phyloP scores from a whole-genome alignment of 2,113 vertebrate genomes.

The Percopsis transmontana region DNA sequence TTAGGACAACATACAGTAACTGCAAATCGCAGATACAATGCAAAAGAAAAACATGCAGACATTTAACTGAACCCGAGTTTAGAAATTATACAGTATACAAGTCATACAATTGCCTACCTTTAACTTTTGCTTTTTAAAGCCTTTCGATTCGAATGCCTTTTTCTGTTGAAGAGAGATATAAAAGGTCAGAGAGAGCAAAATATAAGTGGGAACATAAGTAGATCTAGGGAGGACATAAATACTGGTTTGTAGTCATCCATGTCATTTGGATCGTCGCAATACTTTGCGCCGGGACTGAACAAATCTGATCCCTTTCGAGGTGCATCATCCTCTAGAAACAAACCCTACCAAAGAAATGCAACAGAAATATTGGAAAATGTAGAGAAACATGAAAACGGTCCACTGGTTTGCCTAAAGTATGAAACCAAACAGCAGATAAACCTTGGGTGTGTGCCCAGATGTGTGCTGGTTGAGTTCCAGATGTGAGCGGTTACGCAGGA shows the following conservation, averaged over 20 bases:
- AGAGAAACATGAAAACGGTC: neutral
- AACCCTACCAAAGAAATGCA: slow-evolving; percentile 14
- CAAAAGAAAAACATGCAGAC: too few relatives aligned
- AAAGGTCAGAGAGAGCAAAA: neutral
- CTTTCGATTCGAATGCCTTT: slow-evolving; percentile 57
- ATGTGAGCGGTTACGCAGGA: neutral
- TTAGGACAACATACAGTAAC: too few relatives aligned
- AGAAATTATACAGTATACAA: too few relatives aligned
- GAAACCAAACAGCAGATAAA: slow-evolving; percentile 8
- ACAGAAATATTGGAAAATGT: neutral
- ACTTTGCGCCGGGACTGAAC: neutral
- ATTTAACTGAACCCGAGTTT: too few relatives aligned
- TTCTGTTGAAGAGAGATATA: slow-evolving; percentile 31
- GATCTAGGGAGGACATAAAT: neutral
- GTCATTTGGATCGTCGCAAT: slow-evolving; percentile 26
- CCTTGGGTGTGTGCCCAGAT: slow-evolving; percentile 6
- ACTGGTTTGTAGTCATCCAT: slow-evolving; percentile 50
- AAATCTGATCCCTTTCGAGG: neutral
- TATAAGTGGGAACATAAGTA: neutral
- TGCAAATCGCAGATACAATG: too few relatives aligned
- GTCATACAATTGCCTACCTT: slow-evolving; percentile 32
- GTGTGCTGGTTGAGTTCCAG: neutral
- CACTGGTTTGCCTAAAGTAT: neutral
- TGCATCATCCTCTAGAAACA: slow-evolving; percentile 1
- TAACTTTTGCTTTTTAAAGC: slow-evolving; percentile 14